A percentile compares a stretch with the other conserved stretches of the same genome.
phyloP scores from a whole-genome alignment of 2,797 vertebrate species.

The Sciurus carolinensis region DNA sequence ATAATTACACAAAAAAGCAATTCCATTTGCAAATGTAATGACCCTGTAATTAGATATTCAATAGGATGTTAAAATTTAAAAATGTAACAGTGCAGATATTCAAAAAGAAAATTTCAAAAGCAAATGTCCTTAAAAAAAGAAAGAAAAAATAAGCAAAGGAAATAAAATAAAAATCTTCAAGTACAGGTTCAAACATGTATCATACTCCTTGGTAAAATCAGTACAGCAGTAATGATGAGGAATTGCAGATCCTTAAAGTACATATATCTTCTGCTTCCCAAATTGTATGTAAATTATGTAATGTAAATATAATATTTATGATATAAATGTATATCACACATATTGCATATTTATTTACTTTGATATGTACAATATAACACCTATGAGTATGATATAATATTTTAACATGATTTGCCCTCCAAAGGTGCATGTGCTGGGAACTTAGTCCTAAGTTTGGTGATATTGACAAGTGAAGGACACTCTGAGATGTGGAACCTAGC shows the following conservation, averaged over 20 bases:
- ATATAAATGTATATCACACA: neutral
- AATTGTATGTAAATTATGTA: neutral
- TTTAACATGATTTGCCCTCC: neutral
- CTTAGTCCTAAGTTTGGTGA: no score
- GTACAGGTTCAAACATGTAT: neutral
- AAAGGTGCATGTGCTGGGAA: neutral
- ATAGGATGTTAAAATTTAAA: neutral
- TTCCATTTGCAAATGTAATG: neutral
- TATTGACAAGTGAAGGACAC: no score
- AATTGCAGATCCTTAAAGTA: neutral
- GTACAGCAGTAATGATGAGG: neutral
- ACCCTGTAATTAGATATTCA: neutral
- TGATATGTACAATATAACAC: neutral
- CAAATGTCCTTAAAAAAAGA: neutral
- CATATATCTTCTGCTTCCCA: neutral
- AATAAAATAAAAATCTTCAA: constrained; percentile 11
- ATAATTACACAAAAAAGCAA: neutral
- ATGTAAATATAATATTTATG: neutral
- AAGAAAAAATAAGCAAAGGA: neutral
- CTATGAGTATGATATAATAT: neutral
- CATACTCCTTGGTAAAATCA: neutral
- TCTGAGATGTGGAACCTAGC: neutral
- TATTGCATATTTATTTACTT: neutral
- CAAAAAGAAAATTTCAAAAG: neutral
- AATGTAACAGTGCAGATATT: neutral